phyloP scores from a whole-genome alignment of 2,888 invertebrate species.

The Mayetiola destructor region DNA sequence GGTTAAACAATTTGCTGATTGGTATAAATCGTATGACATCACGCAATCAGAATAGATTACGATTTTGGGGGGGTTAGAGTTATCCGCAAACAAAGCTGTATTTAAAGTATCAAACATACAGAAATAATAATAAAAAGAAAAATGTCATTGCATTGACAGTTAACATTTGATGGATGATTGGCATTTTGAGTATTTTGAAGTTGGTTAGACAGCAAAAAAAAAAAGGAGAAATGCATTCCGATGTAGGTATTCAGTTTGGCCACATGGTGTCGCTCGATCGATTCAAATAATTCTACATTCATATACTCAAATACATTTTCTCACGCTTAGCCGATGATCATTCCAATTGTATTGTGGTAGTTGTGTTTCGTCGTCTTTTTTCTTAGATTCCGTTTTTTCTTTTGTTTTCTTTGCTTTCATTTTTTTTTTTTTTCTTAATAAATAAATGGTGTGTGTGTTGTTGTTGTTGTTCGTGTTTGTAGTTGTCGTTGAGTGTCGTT shows the following conservation, averaged over 20 bases:
- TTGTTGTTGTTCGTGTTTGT: too few species aligned
- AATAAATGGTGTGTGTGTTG: too few species aligned
- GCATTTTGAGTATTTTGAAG: background rate
- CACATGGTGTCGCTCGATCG: too few species aligned
- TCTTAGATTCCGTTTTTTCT: conserved; percentile 1
- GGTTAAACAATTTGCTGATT: conserved; percentile 53
- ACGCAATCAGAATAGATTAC: conserved; percentile 25
- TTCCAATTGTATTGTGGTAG: background rate
- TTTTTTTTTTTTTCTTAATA: too few species aligned
- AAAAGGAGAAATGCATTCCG: too few species aligned
- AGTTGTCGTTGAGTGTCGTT: conserved; percentile 3
- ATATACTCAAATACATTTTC: background rate
- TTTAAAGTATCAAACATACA: background rate
- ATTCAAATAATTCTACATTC: background rate
- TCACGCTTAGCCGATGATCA: background rate
- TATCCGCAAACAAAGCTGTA: background rate
- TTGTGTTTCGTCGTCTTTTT: background rate
- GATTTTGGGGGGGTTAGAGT: too few species aligned
- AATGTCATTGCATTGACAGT: background rate
- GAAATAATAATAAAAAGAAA: background rate
- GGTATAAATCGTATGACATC: conserved; percentile 54
- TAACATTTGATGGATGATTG: background rate
- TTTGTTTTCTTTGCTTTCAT: background rate
- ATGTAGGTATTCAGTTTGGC: too few species aligned
- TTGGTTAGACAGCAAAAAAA: too few species aligned